A percentile compares a stretch with the other conserved stretches of the same genome.
phyloP scores from a whole-genome alignment of 2,113 vertebrate genomes.

The Piprites chloris region DNA sequence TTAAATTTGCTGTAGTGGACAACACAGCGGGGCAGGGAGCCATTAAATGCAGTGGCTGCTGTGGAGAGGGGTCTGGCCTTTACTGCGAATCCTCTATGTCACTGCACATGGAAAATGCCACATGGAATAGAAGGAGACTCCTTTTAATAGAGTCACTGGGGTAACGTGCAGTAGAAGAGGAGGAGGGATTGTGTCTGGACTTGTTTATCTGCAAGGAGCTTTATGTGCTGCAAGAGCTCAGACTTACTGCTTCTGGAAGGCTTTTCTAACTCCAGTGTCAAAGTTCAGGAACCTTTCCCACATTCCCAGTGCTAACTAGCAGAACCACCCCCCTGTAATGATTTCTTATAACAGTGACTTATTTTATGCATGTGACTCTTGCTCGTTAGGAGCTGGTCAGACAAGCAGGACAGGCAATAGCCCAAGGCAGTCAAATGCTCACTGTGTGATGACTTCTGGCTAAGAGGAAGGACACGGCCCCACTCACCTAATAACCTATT shows the following conservation, averaged over 20 bases:
- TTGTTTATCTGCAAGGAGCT: neutral
- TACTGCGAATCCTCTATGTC: neutral
- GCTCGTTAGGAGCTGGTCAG: neutral
- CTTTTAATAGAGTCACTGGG: neutral
- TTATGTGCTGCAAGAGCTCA: neutral
- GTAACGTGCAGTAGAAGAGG: neutral
- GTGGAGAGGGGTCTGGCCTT: neutral
- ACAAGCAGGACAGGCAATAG: neutral
- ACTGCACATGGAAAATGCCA: neutral
- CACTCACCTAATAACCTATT: neutral
- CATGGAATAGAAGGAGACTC: neutral
- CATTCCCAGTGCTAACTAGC: neutral
- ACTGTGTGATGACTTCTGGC: neutral
- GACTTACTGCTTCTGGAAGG: neutral
- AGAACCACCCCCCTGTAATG: neutral
- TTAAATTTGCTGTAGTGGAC: neutral
- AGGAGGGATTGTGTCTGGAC: neutral
- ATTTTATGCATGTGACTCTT: neutral
- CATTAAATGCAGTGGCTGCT: neutral
- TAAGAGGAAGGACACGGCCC: neutral
- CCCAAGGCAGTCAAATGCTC: neutral
- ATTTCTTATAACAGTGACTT: neutral
- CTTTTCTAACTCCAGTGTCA: neutral
- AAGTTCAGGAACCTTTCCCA: neutral
- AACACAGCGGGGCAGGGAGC: neutral